Conservation (phyloP, 1,140 invertebrate genomes). For the Drosophila pachea region DNA sequence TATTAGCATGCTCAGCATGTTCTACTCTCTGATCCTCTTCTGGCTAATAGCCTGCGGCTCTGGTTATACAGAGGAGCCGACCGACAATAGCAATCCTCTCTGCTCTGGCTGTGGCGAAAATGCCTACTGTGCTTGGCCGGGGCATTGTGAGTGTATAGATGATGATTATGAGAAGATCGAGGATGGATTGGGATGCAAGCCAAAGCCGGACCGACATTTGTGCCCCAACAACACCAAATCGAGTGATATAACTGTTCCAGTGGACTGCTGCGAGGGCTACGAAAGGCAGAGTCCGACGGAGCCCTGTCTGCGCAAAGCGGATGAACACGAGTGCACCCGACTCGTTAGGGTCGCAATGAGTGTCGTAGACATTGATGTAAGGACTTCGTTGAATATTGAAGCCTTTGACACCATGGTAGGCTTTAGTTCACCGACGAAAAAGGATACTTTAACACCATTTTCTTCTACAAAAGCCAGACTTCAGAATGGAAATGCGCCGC, state of each 20-base stretch:
- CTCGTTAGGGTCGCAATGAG: neutral
- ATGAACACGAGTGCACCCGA: neutral
- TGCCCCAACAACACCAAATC: neutral
- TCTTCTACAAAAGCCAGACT: neutral
- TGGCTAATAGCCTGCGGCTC: neutral
- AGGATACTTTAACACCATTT: neutral
- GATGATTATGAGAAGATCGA: neutral
- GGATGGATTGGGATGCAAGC: neutral
- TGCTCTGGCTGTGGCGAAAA: neutral
- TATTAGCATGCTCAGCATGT: neutral
- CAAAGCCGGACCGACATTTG: neutral
- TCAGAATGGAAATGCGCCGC: neutral
- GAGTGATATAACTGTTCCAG: neutral
- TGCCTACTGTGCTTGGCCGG: neutral
- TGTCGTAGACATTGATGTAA: no score
- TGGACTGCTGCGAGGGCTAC: constrained; percentile 4
- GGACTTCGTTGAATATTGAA: no score
- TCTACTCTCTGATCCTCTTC: neutral
- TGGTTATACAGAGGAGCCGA: neutral
- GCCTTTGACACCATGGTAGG: no score
- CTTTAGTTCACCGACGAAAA: no score
- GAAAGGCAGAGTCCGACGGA: neutral
- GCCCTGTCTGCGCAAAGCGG: neutral
- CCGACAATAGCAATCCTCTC: neutral
- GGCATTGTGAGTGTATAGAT: neutral